Conservation (phyloP, 2,113 vertebrate species). For the Coregonus clupeaformis region DNA sequence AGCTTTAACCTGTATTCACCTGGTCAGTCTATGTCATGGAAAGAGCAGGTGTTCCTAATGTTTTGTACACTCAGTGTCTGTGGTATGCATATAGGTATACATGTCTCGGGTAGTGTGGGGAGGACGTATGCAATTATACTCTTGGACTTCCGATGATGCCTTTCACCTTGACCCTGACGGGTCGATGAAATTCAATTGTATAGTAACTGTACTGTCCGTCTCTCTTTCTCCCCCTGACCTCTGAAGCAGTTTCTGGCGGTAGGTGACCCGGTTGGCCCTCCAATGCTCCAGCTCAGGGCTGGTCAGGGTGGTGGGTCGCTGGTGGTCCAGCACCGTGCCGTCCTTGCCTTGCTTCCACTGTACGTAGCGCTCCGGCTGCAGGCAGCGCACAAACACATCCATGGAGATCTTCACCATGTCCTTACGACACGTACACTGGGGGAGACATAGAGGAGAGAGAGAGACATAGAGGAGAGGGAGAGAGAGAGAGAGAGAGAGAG, state of each 20-base stretch:
- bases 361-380: slow-evolving; percentile 92
- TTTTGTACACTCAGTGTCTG: too few relatives aligned
- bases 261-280: slow-evolving; percentile 80
- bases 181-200: too few relatives aligned
- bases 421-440: slow-evolving; percentile 91
- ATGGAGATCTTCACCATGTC: slow-evolving; percentile 99
- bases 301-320: slow-evolving; percentile 81
- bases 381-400: slow-evolving; percentile 93
- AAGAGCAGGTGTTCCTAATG: too few relatives aligned
- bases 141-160: too few relatives aligned
- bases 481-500: too few relatives aligned
- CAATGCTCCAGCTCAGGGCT: slow-evolving; percentile 87
- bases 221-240: slow-evolving; percentile 30
- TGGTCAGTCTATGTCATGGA: too few relatives aligned
- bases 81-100: too few relatives aligned
- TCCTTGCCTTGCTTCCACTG: slow-evolving; percentile 96
- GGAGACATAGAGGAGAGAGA: background rate
- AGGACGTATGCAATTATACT: too few relatives aligned
- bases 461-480: background rate
- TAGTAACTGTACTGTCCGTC: background rate
- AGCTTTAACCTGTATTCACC: too few relatives aligned
- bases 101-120: too few relatives aligned
- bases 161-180: background rate
- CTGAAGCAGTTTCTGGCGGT: slow-evolving; percentile 81
- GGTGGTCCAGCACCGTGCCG: slow-evolving; percentile 82